A percentile compares a stretch with the other conserved stretches of the same genome.
These are phyloP conservation scores for Zosterops borbonicus DNA, from an alignment of 2,113 vertebrate genomes.

Conservation along the genomic window DNA sequence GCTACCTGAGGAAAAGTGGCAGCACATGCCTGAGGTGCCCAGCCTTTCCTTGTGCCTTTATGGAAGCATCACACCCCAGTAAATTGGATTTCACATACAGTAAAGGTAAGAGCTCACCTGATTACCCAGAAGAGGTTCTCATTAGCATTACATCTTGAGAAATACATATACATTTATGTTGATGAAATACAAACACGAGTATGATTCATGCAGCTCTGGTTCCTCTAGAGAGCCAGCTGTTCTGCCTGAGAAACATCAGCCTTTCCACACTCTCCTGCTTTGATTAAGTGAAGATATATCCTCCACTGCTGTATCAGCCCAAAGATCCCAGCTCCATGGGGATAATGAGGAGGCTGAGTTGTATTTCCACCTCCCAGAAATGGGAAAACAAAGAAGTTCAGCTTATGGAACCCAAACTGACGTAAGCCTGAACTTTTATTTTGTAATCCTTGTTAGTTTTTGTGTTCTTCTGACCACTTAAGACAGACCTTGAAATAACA, in stretches of 20 bases:
- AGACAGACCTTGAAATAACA: background rate
- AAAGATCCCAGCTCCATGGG: conserved; percentile 56
- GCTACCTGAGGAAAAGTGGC: background rate
- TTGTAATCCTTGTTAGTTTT: background rate
- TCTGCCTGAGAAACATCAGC: conserved; percentile 51
- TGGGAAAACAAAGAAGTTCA: background rate
- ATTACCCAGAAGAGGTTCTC: conserved; percentile 73
- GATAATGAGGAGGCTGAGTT: background rate
- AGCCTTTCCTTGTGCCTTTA: background rate
- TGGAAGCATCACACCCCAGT: background rate
- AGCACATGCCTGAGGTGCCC: background rate
- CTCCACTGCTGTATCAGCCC: conserved; percentile 59
- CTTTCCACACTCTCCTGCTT: conserved; percentile 51
- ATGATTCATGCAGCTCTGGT: conserved; percentile 69
- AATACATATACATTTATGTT: background rate
- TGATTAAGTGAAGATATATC: conserved; percentile 61
- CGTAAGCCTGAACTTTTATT: background rate
- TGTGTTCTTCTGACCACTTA: background rate
- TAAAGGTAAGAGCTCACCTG: conserved; percentile 62
- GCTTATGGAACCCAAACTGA: background rate
- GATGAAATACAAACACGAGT: background rate
- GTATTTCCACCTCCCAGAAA: conserved; percentile 59
- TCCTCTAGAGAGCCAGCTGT: conserved; percentile 69
- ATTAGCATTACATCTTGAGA: conserved; percentile 73
- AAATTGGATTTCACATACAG: background rate